Evolutionary conservation across 92 coral and sea anemone species (phyloP), one percentile per base, ranked within the genome.

Genomic region (Epizoanthus stellaris): DNA sequence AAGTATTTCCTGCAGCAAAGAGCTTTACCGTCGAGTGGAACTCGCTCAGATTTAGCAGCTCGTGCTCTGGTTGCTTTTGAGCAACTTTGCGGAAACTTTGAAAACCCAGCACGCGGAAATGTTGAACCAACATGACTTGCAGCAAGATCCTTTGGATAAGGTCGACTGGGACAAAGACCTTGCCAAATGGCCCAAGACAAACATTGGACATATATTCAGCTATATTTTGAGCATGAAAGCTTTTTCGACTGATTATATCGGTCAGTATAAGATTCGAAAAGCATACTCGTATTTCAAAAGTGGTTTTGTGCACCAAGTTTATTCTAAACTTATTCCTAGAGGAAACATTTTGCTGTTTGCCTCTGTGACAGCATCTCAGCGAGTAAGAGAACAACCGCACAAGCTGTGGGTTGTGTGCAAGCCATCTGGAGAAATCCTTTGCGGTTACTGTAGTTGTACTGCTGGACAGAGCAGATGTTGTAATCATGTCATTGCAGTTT

Each of bases 21-120:
- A 56, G 79, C 67, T 23, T 85, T 65, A 39, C 61, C 45, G 53
- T 72, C 74, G 21, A 57, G 60, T 65, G 85, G 91, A 70, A 82
- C 61, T 13, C 86, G 56, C 72, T 82, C 82, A 2, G 84, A 82
- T 76, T 39, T 90, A 20, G 90, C 90, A 0, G 90, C 87, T 60
- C 70, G 90, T 86, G 85, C 85, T 47, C 75, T 89, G 75, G 90
- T 90, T 59, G 85, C 90, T 60, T 86, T 86, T 81, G 93, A 90
- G 80, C 76, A 76, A 85, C 69, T 54, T 87, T 25, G 59, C 87
- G 43, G 54, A 80, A 15, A 67, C 67, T 60, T 66, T 82, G 71
- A 76, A 82, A 61, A 30, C 73, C 67, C 82, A 87, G 74, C 56
- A 87, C 67, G 70, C 3, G 81, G 59, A 40, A 58, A 52, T 81